Conservation (phyloP, 2,113 vertebrate species). For the Megaceryle torquata region DNA sequence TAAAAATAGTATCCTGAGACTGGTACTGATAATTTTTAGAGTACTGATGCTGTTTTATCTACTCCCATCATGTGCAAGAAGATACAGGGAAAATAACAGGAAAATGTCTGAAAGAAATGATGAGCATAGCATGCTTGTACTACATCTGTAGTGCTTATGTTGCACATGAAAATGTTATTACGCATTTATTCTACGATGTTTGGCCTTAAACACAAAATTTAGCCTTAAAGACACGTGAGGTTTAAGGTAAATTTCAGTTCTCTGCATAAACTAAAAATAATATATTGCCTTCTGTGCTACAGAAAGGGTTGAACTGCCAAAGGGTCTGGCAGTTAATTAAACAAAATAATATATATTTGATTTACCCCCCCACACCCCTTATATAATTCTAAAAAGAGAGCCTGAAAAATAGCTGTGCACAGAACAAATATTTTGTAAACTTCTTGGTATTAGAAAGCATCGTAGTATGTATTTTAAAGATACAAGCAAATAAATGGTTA, state of each 20-base stretch:
- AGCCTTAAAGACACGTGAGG: not conserved
- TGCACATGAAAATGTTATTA: not conserved
- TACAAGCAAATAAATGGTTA: not conserved
- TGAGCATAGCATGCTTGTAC: not conserved
- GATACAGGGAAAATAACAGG: not conserved
- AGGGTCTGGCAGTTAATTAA: constrained; percentile 12
- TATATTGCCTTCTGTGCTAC: not conserved
- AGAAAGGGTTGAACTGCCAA: constrained; percentile 8
- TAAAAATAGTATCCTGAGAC: constrained; percentile 65
- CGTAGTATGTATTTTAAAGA: not conserved
- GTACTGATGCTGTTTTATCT: constrained; percentile 47
- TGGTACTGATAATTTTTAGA: constrained; percentile 25
- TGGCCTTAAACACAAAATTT: not conserved
- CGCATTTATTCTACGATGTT: not conserved
- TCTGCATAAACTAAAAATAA: not conserved
- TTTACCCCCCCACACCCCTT: not conserved
- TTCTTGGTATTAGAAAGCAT: not conserved
- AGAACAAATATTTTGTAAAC: not conserved
- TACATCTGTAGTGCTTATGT: not conserved
- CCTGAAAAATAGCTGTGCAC: not conserved
- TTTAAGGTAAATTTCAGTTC: not conserved
- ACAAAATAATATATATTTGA: not conserved
- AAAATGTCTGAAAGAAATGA: constrained; percentile 20
- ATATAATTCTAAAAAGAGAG: not conserved
- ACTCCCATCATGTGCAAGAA: not conserved